Evolutionary conservation across 2,888 invertebrate species (phyloP).

Genomic region (Arrhopalites spinosus): DNA sequence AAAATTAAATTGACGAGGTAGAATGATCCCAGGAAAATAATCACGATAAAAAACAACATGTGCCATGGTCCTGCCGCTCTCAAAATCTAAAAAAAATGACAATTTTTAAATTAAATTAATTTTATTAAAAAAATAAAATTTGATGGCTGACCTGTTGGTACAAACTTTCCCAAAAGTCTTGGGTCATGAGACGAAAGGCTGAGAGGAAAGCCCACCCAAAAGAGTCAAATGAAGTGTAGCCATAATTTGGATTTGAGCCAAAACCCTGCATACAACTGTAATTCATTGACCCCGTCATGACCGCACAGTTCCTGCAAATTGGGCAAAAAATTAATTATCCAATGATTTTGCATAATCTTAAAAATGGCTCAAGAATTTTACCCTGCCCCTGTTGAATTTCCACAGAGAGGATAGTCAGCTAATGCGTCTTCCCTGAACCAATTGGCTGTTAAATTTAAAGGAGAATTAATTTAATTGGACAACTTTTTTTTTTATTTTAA

Average conservation of each 20-base stretch:
- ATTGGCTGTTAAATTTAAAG: conserved; percentile 66
- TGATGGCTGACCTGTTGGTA: conserved; percentile 78
- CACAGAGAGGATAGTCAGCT: conserved; percentile 79
- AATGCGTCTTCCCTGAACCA: conserved; percentile 70
- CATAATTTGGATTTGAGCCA: conserved; percentile 93
- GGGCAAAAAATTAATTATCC: neutral
- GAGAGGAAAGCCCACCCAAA: conserved; percentile 97
- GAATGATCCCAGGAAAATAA: conserved; percentile 98
- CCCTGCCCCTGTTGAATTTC: conserved; percentile 93
- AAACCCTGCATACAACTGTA: conserved; percentile 90
- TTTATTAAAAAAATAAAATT: neutral
- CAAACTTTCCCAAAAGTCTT: conserved; percentile 98
- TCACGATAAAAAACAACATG: conserved; percentile 94
- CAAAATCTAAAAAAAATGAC: conserved; percentile 68
- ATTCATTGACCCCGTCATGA: conserved; percentile 74
- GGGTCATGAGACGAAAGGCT: conserved; percentile 97
- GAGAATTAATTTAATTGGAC: neutral
- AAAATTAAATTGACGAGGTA: conserved; percentile 98
- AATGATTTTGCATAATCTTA: no score
- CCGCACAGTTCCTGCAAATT: conserved; percentile 61
- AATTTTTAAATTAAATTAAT: neutral
- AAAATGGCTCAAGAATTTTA: conserved; percentile 59
- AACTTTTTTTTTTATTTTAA: no score
- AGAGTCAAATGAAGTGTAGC: conserved; percentile 97
- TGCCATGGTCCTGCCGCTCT: conserved; percentile 96